Evolutionary conservation across 2,113 vertebrate genomes (phyloP).

Genomic region (Trogon melanurus): DNA sequence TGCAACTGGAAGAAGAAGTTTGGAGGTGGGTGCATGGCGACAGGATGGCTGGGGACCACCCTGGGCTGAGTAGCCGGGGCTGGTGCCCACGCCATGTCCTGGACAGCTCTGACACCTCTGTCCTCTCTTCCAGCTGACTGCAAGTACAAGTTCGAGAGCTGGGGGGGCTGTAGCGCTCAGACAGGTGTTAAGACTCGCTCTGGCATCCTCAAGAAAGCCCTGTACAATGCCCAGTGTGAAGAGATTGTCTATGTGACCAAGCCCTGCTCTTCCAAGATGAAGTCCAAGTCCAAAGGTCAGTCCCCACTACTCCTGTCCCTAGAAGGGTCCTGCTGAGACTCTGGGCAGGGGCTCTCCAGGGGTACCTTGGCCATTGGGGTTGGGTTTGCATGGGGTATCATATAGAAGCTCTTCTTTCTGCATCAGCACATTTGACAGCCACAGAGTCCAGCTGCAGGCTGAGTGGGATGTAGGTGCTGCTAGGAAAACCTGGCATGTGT

Average conservation of each 20-base stretch:
- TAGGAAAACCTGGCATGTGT: not conserved
- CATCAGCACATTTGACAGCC: not conserved
- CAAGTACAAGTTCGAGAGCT: conserved; percentile 93
- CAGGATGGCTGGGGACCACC: not conserved
- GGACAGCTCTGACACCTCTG: not conserved
- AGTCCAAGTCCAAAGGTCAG: conserved; percentile 89
- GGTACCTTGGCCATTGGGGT: not conserved
- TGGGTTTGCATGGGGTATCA: not conserved
- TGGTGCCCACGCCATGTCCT: fast-evolving
- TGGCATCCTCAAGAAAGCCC: conserved; percentile 88
- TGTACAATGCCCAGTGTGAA: conserved; percentile 93
- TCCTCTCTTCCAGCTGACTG: conserved; percentile 84
- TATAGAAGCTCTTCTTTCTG: not conserved
- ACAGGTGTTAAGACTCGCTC: conserved; percentile 87
- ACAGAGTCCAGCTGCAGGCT: not conserved
- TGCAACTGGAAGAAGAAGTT: conserved; percentile 99
- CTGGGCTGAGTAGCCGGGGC: fast-evolving
- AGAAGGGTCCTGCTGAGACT: not conserved
- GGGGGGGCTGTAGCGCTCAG: conserved; percentile 85
- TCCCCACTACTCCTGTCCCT: not conserved
- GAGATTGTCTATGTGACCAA: conserved; percentile 88
- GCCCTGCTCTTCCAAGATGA: conserved; percentile 88
- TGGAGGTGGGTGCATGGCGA: conserved; percentile 78
- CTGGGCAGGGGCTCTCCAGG: not conserved
- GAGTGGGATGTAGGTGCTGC: not conserved